Base-by-base conservation (phyloP, 2,113 vertebrate genomes). In the Penelope pileata region DNA sequence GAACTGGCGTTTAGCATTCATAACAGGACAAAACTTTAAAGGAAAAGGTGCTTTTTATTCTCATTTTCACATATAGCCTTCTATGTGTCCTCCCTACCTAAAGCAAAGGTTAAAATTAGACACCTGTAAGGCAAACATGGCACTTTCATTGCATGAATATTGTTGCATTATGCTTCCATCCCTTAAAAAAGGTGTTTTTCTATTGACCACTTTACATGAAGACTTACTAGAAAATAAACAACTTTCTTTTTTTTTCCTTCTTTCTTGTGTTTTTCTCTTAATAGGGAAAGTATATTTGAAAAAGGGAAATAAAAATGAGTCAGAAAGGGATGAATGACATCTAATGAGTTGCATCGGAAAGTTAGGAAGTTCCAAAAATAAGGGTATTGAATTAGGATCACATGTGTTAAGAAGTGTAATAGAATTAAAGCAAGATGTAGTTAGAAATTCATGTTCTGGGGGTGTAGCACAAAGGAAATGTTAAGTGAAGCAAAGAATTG, bases 311-410 rank as follows among this genome's bases (percentile, higher is more conserved):
- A 69, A 85, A 94, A 87, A 23, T 27, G 10, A 82, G n/a, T 26
- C 53, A 72, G 48, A 83, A 95, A 94, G 83, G 80, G 4, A 83
- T 80, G 15, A 88, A 90, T 34, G 30, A 59, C 67, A 70, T 80
- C 62, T 76, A 69, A 95, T 53, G 4, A 70, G 59, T 85, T 91
- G 54, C 79, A 85, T 62, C 24, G 58, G 50, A 94, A 94, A 94
- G 16, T 85, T 23, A 88, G 89, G 90, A 75, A 87, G 86, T 83
- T 93, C 56, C 69, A 70, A 90, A 95, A 87, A 58, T 83, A 94
- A 93, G 83, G 56, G 56, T 11, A 75, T 48, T 77, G 67, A 94
- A 97, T 95, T 91, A 88, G 58, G 90, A 80, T 70, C 92, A 77
- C 45, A 84, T 94, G 82, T 95, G 83, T 86, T 90, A 86, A 93